Evolutionary conservation across 1,140 invertebrate species (phyloP).

Genomic region (Bombyx mori): DNA sequence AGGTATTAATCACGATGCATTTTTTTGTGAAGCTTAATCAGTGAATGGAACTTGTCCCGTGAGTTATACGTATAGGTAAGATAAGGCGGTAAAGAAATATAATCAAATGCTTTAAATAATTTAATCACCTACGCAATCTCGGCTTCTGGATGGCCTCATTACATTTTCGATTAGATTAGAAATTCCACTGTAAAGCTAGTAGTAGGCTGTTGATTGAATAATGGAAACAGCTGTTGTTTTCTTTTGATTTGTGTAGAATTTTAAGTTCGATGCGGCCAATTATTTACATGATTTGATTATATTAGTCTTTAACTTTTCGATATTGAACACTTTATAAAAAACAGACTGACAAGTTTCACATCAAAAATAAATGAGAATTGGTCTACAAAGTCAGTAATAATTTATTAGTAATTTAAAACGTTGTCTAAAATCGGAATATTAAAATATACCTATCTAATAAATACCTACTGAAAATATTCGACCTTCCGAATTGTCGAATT

Average conservation of each 20-base stretch:
- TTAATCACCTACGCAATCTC: constrained; percentile 5
- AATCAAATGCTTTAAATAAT: constrained; percentile 27
- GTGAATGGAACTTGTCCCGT: constrained; percentile 33
- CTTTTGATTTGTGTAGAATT: neutral
- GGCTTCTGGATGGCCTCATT: neutral
- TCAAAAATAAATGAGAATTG: too few species aligned
- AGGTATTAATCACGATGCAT: neutral
- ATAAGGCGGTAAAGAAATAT: constrained; percentile 39
- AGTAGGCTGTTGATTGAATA: constrained; percentile 2
- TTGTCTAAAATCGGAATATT: too few species aligned
- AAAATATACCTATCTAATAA: too few species aligned
- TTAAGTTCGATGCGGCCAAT: neutral
- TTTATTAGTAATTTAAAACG: too few species aligned
- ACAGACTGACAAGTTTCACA: too few species aligned
- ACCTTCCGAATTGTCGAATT: too few species aligned
- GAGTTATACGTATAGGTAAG: constrained; percentile 53
- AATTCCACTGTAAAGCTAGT: constrained; percentile 2
- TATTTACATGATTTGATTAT: neutral
- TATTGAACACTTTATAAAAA: neutral
- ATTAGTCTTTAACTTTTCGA: neutral
- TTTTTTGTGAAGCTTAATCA: constrained; percentile 36
- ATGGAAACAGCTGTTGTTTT: constrained; percentile 1
- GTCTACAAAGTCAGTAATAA: too few species aligned
- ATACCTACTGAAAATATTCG: too few species aligned
- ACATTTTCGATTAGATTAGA: constrained; percentile 5